Percentiles rank a stretch among this genome's conserved stretches.
phyloP scores from a whole-genome alignment of 2,113 vertebrate species.

The Egretta garzetta region DNA sequence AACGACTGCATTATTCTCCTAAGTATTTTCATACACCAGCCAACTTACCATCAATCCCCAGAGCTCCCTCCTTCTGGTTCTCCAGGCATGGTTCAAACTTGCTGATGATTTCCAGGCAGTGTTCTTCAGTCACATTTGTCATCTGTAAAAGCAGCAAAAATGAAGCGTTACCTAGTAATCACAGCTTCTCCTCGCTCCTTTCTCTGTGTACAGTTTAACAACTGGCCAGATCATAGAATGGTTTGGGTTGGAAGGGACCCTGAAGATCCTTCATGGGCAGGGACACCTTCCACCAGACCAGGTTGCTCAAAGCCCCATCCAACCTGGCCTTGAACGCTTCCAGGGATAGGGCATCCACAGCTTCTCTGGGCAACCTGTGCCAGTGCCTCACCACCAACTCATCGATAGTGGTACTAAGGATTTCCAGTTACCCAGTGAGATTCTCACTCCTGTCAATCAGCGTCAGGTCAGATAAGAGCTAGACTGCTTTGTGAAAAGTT shows the following conservation, averaged over 20 bases:
- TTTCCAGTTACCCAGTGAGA: constrained; percentile 59
- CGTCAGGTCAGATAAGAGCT: constrained; percentile 45
- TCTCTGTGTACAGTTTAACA: neutral
- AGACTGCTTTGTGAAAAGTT: neutral
- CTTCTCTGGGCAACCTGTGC: neutral
- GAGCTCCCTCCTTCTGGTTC: constrained; percentile 86
- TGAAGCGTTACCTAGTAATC: neutral
- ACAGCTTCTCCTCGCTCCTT: neutral
- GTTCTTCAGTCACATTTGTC: constrained; percentile 86
- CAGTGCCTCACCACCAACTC: neutral
- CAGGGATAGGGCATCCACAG: neutral
- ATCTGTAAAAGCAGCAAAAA: constrained; percentile 77
- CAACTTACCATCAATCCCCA: constrained; percentile 94
- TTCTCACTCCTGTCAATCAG: constrained; percentile 69
- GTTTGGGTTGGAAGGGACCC: neutral
- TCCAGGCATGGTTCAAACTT: constrained; percentile 95
- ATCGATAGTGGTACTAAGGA: neutral
- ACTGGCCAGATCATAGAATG: neutral
- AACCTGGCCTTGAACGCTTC: neutral
- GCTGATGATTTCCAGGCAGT: constrained; percentile 87
- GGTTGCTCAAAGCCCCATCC: neutral
- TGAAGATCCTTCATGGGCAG: too few species aligned
- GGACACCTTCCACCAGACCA: neutral
- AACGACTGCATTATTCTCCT: neutral
- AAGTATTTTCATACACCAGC: neutral